Base-by-base conservation (phyloP, 2,113 vertebrate genomes). In the Glaucidium brasilianum region DNA sequence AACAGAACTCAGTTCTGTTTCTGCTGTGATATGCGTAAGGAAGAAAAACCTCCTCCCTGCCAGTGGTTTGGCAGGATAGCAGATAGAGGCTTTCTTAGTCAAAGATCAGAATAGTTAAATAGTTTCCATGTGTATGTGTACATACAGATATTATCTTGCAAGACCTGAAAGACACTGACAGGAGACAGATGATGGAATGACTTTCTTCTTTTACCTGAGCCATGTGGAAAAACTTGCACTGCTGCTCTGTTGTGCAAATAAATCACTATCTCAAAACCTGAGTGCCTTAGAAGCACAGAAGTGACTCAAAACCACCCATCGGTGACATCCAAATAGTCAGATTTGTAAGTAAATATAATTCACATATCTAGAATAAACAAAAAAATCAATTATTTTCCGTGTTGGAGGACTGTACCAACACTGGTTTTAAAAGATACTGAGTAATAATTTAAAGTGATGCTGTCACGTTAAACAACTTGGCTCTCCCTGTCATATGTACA, bases 231-330 rank as follows among this genome's bases (percentile, higher is more conserved):
- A 96, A 67, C 66, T 59, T 79, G 62, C 55, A 23, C 2, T 73
- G 69, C 63, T 68, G 71, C 47, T 90, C 69, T 76, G 37, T 77
- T 59, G 32, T 0, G 0, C 73, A 91, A 85, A 64, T 63, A 75
- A 66, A 84, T 85, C 0, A 0, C 43, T n/a, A 5, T 37, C 32
- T 64, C 35, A 60, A 72, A 76, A 68, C 50, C 14, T 1, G 0
- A 39, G 59, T 4, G 8, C 8, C 35, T 92, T 41, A 64, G 67
- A 68, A 87, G 62, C 45, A 68, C 25, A 32, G 41, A 87, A 91
- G 29, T 58, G 27, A 58, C 64, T 89, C 45, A 26, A 56, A 94
- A 47, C 39, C 73, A 62, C 41, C 5, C 26, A 45, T 34, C 29
- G n/a, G 37, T 59, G 73, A 29, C 62, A 87, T 81, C 34, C 84